A percentile compares a stretch with the other conserved stretches of the same genome.
phyloP scores from a whole-genome alignment of 1,140 invertebrate species.

The Ceratina australensis region DNA sequence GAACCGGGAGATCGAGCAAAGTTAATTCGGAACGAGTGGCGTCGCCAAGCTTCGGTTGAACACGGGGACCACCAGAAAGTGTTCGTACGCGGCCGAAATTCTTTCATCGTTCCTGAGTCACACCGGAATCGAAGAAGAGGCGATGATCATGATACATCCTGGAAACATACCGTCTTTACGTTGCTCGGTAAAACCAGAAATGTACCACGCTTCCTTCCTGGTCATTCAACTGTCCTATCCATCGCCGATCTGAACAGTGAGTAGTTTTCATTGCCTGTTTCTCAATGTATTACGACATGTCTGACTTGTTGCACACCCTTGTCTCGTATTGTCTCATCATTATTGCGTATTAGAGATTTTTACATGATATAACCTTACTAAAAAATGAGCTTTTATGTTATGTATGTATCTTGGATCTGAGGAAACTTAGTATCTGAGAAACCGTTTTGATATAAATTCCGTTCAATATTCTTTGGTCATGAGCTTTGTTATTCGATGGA shows the following conservation, averaged over 20 bases:
- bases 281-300: too few relatives aligned
- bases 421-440: too few relatives aligned
- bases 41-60: not conserved
- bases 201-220: not conserved
- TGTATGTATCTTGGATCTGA: too few relatives aligned
- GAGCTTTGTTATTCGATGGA: too few relatives aligned
- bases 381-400: too few relatives aligned
- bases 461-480: too few relatives aligned
- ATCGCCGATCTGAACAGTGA: constrained; percentile 57
- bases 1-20: not conserved
- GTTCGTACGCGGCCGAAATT: not conserved
- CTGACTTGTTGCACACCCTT: too few relatives aligned
- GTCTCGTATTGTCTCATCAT: too few relatives aligned
- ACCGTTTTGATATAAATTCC: too few relatives aligned
- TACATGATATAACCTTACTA: too few relatives aligned
- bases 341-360: too few relatives aligned
- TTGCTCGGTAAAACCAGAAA: constrained; percentile 1
- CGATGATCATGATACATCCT: constrained; percentile 16
- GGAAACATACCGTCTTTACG: not conserved
- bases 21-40: not conserved
- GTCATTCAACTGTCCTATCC: constrained; percentile 33
- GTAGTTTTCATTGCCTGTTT: not conserved
- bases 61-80: not conserved
- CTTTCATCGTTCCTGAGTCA: not conserved
- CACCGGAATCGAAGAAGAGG: not conserved